A percentile compares a stretch with the other conserved stretches of the same genome.
phyloP scores from a whole-genome alignment of 2,888 invertebrate species.

The Salticus scenicus region DNA sequence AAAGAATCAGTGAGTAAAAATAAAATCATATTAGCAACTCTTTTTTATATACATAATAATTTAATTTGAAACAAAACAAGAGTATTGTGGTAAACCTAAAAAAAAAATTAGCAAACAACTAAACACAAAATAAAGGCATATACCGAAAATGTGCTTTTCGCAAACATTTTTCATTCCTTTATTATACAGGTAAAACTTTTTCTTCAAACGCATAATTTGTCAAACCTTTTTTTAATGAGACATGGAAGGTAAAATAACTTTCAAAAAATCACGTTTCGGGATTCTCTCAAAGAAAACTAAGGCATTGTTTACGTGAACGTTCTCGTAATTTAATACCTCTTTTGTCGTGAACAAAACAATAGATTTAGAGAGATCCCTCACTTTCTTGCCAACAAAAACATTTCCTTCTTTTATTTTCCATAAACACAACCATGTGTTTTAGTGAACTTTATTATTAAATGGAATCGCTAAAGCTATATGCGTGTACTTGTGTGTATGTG shows the following conservation, averaged over 20 bases:
- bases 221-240: constrained; percentile 64
- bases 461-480: background rate
- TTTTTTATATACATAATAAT: no score
- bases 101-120: no score
- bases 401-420: background rate
- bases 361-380: constrained; percentile 38
- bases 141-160: background rate
- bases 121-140: constrained; percentile 28
- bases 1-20: no score
- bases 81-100: no score
- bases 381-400: constrained; percentile 7
- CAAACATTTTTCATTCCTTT: constrained; percentile 54
- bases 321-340: constrained; percentile 61
- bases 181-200: constrained; percentile 42
- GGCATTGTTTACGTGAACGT: constrained; percentile 50
- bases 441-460: constrained; percentile 57
- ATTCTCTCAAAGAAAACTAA: constrained; percentile 39
- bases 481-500: no score
- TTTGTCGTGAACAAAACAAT: constrained; percentile 52
- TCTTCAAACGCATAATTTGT: constrained; percentile 57
- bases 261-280: constrained; percentile 61
- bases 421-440: constrained; percentile 17
- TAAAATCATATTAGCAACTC: no score
- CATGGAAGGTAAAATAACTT: constrained; percentile 48
- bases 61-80: no score